Evolutionary conservation across 1,140 invertebrate genomes (phyloP).

Genomic region (Drosophila sucinea): DNA sequence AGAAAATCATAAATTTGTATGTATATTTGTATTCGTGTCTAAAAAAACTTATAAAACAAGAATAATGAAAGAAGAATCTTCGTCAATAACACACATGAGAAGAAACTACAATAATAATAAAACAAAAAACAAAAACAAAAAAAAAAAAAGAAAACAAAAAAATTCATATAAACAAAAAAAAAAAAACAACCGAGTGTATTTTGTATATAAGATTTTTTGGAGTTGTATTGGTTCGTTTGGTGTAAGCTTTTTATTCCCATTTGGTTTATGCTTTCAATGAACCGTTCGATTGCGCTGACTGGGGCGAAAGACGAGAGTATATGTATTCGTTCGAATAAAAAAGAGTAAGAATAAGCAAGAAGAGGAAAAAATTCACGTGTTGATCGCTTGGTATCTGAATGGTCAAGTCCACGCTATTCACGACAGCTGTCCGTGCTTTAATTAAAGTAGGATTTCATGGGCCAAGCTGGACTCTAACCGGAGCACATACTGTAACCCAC

Average conservation of each 20-base stretch:
- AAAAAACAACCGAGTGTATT: conserved; percentile 13
- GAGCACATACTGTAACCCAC: not conserved
- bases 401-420: not conserved
- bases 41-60: conserved; percentile 35
- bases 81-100: conserved; percentile 66
- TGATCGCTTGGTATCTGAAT: conserved; percentile 19
- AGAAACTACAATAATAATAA: conserved; percentile 45
- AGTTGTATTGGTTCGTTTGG: conserved; percentile 16
- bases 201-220: conserved; percentile 11
- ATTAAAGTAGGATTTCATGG: not conserved
- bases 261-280: conserved; percentile 65
- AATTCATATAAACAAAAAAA: conserved; percentile 24
- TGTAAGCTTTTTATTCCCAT: conserved; percentile 15
- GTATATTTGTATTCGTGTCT: conserved; percentile 77
- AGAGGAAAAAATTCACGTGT: conserved; percentile 57
- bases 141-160: conserved; percentile 46
- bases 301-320: conserved; percentile 51
- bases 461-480: not conserved
- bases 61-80: conserved; percentile 53
- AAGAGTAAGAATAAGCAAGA: conserved; percentile 20
- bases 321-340: too few species aligned
- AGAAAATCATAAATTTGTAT: conserved; percentile 42
- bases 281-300: conserved; percentile 53
- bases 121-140: conserved; percentile 43
- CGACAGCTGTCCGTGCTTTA: conserved; percentile 11